Evolutionary conservation across 2,113 vertebrate species (phyloP).

Genomic region (Corythoichthys intestinalis): DNA sequence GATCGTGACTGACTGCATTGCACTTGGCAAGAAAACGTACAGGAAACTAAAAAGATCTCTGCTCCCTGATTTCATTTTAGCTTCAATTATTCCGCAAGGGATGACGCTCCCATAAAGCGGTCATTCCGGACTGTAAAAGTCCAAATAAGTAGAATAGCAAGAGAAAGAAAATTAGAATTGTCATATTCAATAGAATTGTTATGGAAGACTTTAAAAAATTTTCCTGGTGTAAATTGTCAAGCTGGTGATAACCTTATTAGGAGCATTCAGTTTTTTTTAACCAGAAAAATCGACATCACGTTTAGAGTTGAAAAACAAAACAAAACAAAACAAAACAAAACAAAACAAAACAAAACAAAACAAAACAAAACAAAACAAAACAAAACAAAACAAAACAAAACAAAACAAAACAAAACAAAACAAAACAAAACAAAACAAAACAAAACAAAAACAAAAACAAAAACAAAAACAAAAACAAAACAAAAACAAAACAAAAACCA

Average conservation of each 20-base stretch:
- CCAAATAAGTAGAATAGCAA: not conserved
- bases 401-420: too few relatives aligned
- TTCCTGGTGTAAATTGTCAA: not conserved
- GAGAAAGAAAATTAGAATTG: not conserved
- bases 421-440: too few relatives aligned
- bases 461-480: too few relatives aligned
- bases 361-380: too few relatives aligned
- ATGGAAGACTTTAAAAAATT: not conserved
- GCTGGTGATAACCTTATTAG: not conserved
- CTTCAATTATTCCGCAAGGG: not conserved
- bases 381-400: too few relatives aligned
- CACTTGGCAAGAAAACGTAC: not conserved
- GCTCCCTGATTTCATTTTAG: not conserved
- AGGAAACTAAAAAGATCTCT: not conserved
- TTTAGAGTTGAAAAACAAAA: not conserved
- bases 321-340: too few relatives aligned
- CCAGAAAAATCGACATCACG: not conserved
- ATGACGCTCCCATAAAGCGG: not conserved
- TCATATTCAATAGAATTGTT: not conserved
- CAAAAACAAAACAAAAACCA: too few relatives aligned
- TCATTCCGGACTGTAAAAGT: not conserved
- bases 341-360: too few relatives aligned
- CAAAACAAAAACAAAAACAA: too few relatives aligned
- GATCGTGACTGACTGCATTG: not conserved
- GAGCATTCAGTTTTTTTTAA: not conserved